A percentile compares a stretch with the other conserved stretches of the same genome.
phyloP scores from a whole-genome alignment of 2,797 vertebrate species.

The Eulemur mongoz region DNA sequence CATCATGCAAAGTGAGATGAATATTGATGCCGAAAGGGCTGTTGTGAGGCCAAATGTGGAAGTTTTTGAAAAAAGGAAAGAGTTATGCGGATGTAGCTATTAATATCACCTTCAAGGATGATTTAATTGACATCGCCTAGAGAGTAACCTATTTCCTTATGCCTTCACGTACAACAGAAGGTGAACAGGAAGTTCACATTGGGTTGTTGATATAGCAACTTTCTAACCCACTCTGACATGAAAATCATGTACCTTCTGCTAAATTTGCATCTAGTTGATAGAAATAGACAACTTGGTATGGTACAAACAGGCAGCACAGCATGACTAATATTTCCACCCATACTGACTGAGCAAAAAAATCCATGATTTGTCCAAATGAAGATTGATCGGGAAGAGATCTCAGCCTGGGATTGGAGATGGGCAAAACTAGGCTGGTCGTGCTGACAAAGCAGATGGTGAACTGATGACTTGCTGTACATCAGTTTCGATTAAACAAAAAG shows the following conservation, averaged over 20 bases:
- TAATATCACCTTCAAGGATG: slow-evolving; percentile 53
- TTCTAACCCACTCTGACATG: slow-evolving; percentile 48
- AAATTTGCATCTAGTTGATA: slow-evolving; percentile 62
- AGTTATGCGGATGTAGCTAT: slow-evolving; percentile 58
- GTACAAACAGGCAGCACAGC: not conserved
- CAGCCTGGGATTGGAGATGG: slow-evolving; percentile 60
- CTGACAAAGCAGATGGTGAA: slow-evolving; percentile 47
- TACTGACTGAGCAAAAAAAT: slow-evolving; percentile 28
- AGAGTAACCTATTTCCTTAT: slow-evolving; percentile 24
- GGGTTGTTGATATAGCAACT: slow-evolving; percentile 56
- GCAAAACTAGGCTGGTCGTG: not conserved
- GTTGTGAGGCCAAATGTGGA: slow-evolving; percentile 11
- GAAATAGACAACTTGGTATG: slow-evolving; percentile 5
- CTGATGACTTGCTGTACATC: slow-evolving; percentile 41
- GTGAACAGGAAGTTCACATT: slow-evolving; percentile 40
- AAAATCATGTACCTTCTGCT: slow-evolving; percentile 49
- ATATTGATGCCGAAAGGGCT: not conserved
- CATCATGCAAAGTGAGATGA: slow-evolving; percentile 29
- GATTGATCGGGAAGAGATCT: slow-evolving; percentile 39
- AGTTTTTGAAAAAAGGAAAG: slow-evolving; percentile 22
- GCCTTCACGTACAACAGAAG: not conserved
- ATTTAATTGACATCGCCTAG: slow-evolving; percentile 59
- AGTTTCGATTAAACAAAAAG: slow-evolving; percentile 70
- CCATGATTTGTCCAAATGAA: slow-evolving; percentile 31
- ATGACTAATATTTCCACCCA: slow-evolving; percentile 41